Percentiles rank a stretch among this genome's conserved stretches.
Conservation (phyloP, 1,140 invertebrate genomes). For the Lamellibrachia luymesi region DNA sequence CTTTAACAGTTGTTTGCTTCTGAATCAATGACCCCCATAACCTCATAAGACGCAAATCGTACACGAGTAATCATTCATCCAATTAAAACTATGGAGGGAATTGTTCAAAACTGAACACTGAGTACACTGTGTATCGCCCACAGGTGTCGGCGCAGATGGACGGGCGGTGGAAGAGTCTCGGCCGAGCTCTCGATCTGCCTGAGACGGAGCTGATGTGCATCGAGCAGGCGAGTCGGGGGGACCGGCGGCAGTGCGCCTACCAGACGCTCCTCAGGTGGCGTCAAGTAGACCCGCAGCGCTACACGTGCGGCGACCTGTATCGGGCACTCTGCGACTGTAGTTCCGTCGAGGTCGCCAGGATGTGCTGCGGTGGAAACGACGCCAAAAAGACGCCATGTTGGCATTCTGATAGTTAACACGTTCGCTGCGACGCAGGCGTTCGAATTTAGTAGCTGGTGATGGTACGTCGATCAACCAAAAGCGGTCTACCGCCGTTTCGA, state of each 20-base stretch:
- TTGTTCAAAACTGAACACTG: background rate
- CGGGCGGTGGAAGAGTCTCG: background rate
- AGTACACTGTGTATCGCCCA: background rate
- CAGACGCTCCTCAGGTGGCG: background rate
- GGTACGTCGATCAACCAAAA: background rate
- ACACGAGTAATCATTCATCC: no score
- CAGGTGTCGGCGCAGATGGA: background rate
- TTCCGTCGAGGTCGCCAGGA: background rate
- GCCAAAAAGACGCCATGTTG: background rate
- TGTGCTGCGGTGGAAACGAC: background rate
- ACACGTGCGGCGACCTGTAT: background rate
- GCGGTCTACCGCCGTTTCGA: background rate
- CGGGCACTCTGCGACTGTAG: background rate
- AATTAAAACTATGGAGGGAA: background rate
- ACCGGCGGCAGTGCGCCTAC: background rate
- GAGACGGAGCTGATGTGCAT: background rate
- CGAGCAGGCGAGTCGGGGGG: background rate
- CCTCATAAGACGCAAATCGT: no score
- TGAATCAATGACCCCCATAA: no score
- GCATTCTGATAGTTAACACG: background rate
- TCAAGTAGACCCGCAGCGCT: background rate
- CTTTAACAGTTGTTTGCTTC: no score
- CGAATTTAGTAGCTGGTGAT: background rate
- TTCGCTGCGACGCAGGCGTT: background rate
- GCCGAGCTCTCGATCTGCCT: background rate